phyloP scores from a whole-genome alignment of 2,888 invertebrate species.

The Catocala sponsa region DNA sequence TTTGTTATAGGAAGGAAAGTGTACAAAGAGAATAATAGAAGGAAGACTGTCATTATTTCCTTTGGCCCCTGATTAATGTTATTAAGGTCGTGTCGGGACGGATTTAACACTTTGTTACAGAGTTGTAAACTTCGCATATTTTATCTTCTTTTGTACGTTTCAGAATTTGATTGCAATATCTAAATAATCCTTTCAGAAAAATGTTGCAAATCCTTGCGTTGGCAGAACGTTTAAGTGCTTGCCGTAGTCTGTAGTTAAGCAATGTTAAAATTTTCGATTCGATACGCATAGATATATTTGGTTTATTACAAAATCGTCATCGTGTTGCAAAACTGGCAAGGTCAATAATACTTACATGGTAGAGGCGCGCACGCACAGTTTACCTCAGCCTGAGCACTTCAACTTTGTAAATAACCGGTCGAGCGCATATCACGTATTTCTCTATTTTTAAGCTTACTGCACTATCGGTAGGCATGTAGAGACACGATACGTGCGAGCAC shows the following conservation, averaged over 20 bases:
- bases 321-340: slow-evolving; percentile 52
- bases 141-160: too few relatives aligned
- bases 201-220: slow-evolving; percentile 11
- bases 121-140: too few relatives aligned
- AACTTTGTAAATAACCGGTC: slow-evolving; percentile 47
- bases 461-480: slow-evolving; percentile 24
- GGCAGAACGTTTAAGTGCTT: slow-evolving; percentile 14
- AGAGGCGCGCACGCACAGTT: slow-evolving; percentile 48
- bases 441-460: slow-evolving; percentile 47
- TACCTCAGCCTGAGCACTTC: slow-evolving; percentile 52
- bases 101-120: not conserved
- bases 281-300: slow-evolving; percentile 31
- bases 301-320: slow-evolving; percentile 43
- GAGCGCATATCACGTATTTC: slow-evolving; percentile 54
- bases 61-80: not conserved
- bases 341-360: slow-evolving; percentile 52
- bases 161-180: too few relatives aligned
- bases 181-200: not conserved
- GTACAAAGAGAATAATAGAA: slow-evolving; percentile 15
- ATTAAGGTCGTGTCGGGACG: not conserved
- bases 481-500: slow-evolving; percentile 48
- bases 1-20: slow-evolving; percentile 13
- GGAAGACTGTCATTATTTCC: slow-evolving; percentile 10
- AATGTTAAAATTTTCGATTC: slow-evolving; percentile 31
- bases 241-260: slow-evolving; percentile 17